Base-by-base conservation (phyloP, 2,888 invertebrate species). In the Hypolimnas misippus region DNA sequence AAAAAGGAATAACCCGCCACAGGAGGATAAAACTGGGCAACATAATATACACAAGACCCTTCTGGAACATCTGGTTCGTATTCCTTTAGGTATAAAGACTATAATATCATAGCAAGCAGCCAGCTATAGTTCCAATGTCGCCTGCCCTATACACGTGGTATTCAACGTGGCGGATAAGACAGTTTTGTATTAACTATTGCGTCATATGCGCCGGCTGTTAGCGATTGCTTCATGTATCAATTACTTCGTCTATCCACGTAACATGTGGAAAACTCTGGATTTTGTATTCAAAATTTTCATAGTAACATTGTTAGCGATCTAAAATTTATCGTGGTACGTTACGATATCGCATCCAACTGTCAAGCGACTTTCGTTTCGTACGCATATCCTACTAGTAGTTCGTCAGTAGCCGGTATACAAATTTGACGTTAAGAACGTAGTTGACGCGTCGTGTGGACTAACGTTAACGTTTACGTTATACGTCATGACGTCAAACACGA, bases 101-200 rank as follows among this genome's bases (percentile, higher is more conserved):
- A 25, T 49, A 29, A 49, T 25, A 49, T 25, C 14, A 1, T 2
- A 6, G 7, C 5, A 25, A 25, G 4, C 4, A 46, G 7, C n/a
- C n/a, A n/a, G n/a, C n/a, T n/a, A n/a, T 6, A 2, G 6, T 7
- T 29, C 14, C n/a, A 14, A 7, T 33, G 42, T 25, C 19, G 33
- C 44, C 33, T 12, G 17, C 52, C 19, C 38, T 44, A 16, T 52
- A 52, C 58, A 58, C 58, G 58, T 58, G 58, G 52, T 33, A 7
- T 3, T 8, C 44, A 58, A 58, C 58, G 58, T 58, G 58, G 59
- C 44, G 60, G 25, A 29, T 29, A 29, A 14, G 25, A 49, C 49
- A n/a, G 8, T 49, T 49, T 49, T 14, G 19, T 29, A 8, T 25
- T 49, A 49, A 49, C 8, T 49, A 8, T 49, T 49, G 29, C 49